Conservation (phyloP, 2,113 vertebrate species). For the Erpornis zantholeuca region DNA sequence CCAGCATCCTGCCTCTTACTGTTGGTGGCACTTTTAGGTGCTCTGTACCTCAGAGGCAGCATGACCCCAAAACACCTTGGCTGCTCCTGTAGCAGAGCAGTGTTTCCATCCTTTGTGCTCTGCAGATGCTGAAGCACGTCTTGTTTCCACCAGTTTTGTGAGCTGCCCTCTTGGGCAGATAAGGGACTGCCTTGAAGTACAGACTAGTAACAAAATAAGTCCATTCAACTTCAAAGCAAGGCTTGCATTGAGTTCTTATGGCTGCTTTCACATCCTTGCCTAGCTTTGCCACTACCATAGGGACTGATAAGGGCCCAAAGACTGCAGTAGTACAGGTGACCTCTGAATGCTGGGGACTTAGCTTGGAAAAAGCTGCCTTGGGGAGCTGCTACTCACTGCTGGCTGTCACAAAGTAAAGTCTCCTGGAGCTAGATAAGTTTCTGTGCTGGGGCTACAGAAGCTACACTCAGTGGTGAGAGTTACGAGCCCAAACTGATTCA, state of each 20-base stretch:
- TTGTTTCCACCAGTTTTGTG: not conserved
- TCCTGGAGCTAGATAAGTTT: not conserved
- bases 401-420: not conserved
- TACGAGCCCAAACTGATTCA: not conserved
- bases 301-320: not conserved
- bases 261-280: not conserved
- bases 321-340: not conserved
- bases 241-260: rapidly evolving
- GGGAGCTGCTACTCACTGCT: not conserved
- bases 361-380: not conserved
- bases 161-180: not conserved
- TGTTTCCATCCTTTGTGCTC: not conserved
- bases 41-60: not conserved
- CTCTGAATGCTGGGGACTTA: not conserved
- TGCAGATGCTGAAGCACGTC: not conserved
- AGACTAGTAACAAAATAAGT: not conserved
- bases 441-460: not conserved
- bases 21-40: not conserved
- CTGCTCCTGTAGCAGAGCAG: not conserved
- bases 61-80: not conserved
- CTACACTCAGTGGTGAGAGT: not conserved
- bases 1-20: rapidly evolving
- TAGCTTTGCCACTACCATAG: not conserved
- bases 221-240: not conserved
- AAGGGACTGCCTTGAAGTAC: not conserved